Base-by-base conservation (phyloP, 2,888 invertebrate species). In the Hemithea aestivaria region DNA sequence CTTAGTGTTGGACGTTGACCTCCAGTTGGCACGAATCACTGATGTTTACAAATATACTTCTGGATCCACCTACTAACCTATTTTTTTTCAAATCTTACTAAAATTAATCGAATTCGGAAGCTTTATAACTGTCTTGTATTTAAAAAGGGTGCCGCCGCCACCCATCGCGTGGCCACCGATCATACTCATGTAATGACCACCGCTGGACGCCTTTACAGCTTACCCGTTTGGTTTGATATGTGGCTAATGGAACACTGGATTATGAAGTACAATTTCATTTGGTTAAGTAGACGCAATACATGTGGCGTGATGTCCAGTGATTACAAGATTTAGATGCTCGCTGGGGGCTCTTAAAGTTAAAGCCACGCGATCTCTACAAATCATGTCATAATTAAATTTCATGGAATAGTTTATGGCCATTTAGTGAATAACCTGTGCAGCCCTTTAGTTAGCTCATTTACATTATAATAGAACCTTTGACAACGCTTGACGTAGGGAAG, bases 91-190 rank as follows among this genome's bases (percentile, higher is more conserved):
- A n/a, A n/a, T n/a, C n/a, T n/a, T n/a, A n/a, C n/a, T n/a, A n/a
- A n/a, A n/a, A n/a, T n/a, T n/a, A n/a, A n/a, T n/a, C n/a, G n/a
- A n/a, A n/a, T n/a, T n/a, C n/a, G n/a, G n/a, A n/a, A n/a, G n/a
- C n/a, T n/a, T n/a, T n/a, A n/a, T n/a, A n/a, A n/a, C 37, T 38
- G 32, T 20, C 10, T 26, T 27, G 16, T 22, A 22, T 5, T 20
- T 9, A 20, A 20, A 6, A 10, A 8, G 20, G 51, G 39, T 11
- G 45, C 27, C n/a, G 6, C 6, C 44, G 52, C 61, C 63, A 58
- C 62, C 63, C 66, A 57, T 69, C 48, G 72, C 73, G 70, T 70
- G 64, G 60, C 49, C 38, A 28, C 54, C 42, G 48, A 53, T 57
- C 62, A 56, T 66, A 59, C 49, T 45, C 45, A 41, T 45, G 38